These are phyloP conservation scores for Nyctalus aviator DNA, from an alignment of 2,797 vertebrate species.

Conservation along the genomic window DNA sequence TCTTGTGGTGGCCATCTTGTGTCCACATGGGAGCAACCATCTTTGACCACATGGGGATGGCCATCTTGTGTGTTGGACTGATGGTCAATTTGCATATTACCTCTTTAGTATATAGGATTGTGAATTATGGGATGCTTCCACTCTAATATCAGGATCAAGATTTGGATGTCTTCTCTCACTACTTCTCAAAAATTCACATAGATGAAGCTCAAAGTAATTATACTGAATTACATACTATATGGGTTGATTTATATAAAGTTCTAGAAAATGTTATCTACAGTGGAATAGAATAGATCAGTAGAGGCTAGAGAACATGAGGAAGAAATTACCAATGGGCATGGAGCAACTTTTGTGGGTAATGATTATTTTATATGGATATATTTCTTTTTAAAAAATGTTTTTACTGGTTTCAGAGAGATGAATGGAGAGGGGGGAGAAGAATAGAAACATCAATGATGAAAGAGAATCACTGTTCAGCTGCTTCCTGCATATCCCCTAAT, in stretches of 20 bases:
- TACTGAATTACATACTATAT: neutral
- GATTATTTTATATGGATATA: neutral
- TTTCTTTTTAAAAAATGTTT: neutral
- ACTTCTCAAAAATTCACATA: conserved; percentile 48
- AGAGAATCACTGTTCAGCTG: too few relatives aligned
- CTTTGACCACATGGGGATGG: too few relatives aligned
- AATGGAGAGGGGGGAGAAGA: too few relatives aligned
- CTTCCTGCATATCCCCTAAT: too few relatives aligned
- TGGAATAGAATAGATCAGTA: neutral
- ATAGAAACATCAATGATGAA: too few relatives aligned
- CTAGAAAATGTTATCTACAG: neutral
- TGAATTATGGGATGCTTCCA: neutral
- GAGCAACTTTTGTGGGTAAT: neutral
- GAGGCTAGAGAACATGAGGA: neutral
- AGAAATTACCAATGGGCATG: neutral
- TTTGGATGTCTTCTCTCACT: neutral
- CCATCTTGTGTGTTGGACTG: too few relatives aligned
- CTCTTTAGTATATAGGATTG: neutral
- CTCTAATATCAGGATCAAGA: neutral
- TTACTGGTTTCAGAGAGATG: too few relatives aligned
- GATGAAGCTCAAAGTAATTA: conserved; percentile 8
- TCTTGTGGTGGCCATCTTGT: too few relatives aligned
- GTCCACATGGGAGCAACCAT: too few relatives aligned
- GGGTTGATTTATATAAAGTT: neutral
- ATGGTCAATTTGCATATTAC: too few relatives aligned